Conservation (phyloP, 2,888 invertebrate species). For the Plebejus argus region DNA sequence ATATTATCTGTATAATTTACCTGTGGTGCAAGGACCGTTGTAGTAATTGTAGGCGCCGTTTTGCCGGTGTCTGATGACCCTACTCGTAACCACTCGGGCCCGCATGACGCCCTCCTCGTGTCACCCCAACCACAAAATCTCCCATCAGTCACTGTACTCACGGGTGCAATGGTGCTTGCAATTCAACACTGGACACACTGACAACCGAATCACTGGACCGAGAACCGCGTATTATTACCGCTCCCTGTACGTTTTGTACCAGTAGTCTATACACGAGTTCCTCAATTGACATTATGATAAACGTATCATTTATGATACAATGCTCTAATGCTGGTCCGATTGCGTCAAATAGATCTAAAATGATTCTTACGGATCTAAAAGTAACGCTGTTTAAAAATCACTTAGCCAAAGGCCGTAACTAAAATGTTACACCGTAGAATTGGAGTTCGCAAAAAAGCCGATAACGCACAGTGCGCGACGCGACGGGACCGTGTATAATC, state of each 20-base stretch:
- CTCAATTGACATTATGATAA: constrained; percentile 56
- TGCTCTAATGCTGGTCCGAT: neutral
- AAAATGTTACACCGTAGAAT: neutral
- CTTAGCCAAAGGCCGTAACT: neutral
- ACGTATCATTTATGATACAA: constrained; percentile 51
- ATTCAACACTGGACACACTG: constrained; percentile 64
- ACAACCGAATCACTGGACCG: constrained; percentile 66
- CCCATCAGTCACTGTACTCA: constrained; percentile 69
- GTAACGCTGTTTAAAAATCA: neutral
- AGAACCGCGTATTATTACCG: constrained; percentile 68
- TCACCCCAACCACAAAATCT: constrained; percentile 60
- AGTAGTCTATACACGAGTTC: constrained; percentile 59
- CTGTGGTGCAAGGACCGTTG: constrained; percentile 69
- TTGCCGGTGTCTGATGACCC: constrained; percentile 62
- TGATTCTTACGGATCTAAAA: neutral
- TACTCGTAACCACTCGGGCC: constrained; percentile 66
- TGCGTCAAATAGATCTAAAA: neutral
- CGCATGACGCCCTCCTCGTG: constrained; percentile 66
- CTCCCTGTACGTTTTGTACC: constrained; percentile 57
- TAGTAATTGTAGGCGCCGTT: constrained; percentile 70
- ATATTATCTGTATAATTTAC: constrained; percentile 45
- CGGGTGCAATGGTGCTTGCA: constrained; percentile 54
- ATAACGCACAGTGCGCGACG: constrained; percentile 53
- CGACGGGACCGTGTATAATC: constrained; percentile 60
- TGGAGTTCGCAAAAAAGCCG: constrained; percentile 43